Percentiles rank a stretch among this genome's conserved stretches.
Conservation (phyloP, 2,113 vertebrate species). For the Athene cunicularia region DNA sequence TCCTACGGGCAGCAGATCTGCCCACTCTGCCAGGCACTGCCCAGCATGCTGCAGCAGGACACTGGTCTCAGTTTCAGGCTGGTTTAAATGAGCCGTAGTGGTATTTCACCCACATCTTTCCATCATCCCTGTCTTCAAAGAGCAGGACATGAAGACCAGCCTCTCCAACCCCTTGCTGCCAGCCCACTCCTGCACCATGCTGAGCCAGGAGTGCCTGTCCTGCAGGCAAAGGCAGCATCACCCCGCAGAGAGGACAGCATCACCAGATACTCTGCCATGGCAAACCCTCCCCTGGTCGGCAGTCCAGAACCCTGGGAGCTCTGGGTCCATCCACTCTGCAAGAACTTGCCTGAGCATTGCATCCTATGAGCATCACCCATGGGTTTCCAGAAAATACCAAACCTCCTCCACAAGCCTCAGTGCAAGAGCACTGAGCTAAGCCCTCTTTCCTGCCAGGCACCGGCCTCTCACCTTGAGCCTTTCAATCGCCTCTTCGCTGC, state of each 20-base stretch:
- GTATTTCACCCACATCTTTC: neutral
- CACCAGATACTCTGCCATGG: neutral
- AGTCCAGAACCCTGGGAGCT: neutral
- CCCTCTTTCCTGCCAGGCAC: accelerated
- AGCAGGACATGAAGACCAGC: accelerated
- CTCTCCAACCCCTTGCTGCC: neutral
- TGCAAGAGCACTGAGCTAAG: neutral
- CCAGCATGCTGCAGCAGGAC: accelerated
- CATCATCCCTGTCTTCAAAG: neutral
- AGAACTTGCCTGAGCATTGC: accelerated
- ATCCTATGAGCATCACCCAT: neutral
- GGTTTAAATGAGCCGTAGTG: neutral
- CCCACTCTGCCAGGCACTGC: neutral
- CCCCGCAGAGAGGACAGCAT: accelerated
- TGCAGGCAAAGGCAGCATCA: neutral
- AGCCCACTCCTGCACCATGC: neutral
- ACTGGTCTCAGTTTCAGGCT: neutral
- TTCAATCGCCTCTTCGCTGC: constrained; percentile 95
- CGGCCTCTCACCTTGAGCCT: constrained; percentile 87
- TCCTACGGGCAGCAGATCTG: neutral
- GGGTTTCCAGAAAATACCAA: neutral
- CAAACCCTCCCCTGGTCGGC: neutral
- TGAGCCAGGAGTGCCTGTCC: neutral
- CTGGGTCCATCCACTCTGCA: neutral
- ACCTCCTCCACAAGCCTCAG: neutral